Evolutionary conservation across 2,113 vertebrate genomes (phyloP).

Genomic region (Epinephelus cyanopodus): DNA sequence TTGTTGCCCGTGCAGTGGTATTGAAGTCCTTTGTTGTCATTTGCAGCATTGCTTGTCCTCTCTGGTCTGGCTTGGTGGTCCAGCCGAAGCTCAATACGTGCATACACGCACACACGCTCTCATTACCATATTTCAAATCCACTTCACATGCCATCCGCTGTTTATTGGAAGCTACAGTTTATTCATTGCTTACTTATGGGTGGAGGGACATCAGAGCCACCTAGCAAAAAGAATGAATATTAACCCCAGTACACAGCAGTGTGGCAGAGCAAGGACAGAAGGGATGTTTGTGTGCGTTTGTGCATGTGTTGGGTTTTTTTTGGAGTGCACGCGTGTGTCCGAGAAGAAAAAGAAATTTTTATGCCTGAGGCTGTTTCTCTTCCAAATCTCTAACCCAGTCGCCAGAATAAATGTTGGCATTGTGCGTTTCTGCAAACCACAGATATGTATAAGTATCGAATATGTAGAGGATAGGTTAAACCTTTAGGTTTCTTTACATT

Average conservation of each 20-base stretch:
- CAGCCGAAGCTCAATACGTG: slow-evolving; percentile 18
- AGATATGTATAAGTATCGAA: too few species aligned
- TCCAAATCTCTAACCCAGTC: too few species aligned
- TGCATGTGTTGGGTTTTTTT: not conserved
- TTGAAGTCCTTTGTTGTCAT: slow-evolving; percentile 79
- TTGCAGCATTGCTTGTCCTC: slow-evolving; percentile 69
- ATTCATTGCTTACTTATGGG: slow-evolving; percentile 79
- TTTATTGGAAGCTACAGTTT: slow-evolving; percentile 79
- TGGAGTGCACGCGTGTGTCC: not conserved
- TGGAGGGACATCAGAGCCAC: slow-evolving; percentile 69
- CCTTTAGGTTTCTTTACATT: too few species aligned
- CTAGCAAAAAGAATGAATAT: slow-evolving; percentile 74
- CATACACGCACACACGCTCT: slow-evolving; percentile 15
- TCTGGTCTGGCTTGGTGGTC: slow-evolving; percentile 59
- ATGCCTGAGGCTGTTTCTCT: slow-evolving; percentile 29
- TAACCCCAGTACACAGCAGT: slow-evolving; percentile 45
- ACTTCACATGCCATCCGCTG: slow-evolving; percentile 56
- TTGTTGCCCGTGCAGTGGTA: slow-evolving; percentile 53
- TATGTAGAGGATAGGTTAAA: too few species aligned
- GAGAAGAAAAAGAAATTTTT: not conserved
- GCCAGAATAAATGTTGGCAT: too few species aligned
- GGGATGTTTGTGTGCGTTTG: slow-evolving; percentile 22
- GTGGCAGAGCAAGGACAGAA: slow-evolving; percentile 51
- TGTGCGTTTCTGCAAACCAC: too few species aligned
- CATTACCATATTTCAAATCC: slow-evolving; percentile 79